Evolutionary conservation across 1,140 invertebrate species (phyloP), one percentile per base, ranked within the genome.

Genomic region (Drosophila rufa): DNA sequence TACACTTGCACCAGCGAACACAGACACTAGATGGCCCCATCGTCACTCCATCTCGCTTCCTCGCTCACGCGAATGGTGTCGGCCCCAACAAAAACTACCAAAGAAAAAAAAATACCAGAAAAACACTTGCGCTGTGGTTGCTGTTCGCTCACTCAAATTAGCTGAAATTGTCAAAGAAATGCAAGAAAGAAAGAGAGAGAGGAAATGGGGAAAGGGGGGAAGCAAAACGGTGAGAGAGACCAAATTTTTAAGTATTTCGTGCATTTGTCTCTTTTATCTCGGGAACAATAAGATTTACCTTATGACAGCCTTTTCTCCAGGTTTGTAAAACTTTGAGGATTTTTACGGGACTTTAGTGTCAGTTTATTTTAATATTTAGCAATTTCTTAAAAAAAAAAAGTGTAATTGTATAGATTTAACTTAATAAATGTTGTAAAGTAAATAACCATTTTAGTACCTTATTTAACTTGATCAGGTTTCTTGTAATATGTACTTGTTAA

Each of bases 141-240:
- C 48, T 76, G 74, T 27, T 77, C 47, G 56, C 74, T 77, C 64
- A 77, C 74, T 56, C 75, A 77, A 77, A 77, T 77, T 77, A 77
- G 74, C 75, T 45, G 53, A 77, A 77, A 77, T 57, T 59, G 73
- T 76, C 74, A 77, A 77, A 36, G 57, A 75, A 74, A 60, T 58
- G 74, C 73, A 73, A 22, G 33, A 8, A 14, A 6, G 17, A 15
- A 15, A 19, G 12, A 25, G 17, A 17, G 4, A 15, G 17, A 8
- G 3, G 17, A 0, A 11, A 22, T 9, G 22, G 27, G n/a, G 6
- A 9, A 17, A 2, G 19, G 9, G 22, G 40, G n/a, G 3, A 3
- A 36, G 33, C 12, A 12, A 17, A 14, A 22, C 2, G 5, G 12
- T 19, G 15, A 36, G 38, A 17, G 60, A 47, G 14, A 55, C 36